Conservation (phyloP, 2,797 vertebrate genomes). For the Carcharodon carcharias region DNA sequence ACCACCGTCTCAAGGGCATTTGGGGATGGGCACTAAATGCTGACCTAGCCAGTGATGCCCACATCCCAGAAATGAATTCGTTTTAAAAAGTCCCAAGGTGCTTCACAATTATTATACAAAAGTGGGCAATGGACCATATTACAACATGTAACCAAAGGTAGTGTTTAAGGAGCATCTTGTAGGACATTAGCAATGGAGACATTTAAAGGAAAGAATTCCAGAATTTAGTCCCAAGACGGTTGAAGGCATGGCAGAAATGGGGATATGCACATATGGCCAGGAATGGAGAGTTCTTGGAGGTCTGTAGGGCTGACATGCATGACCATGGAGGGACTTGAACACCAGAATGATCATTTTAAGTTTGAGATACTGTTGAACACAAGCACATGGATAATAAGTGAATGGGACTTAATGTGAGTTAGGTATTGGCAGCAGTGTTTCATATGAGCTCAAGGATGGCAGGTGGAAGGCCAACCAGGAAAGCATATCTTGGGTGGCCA, state of each 20-base stretch:
- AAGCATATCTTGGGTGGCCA: background rate
- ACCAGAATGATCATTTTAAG: background rate
- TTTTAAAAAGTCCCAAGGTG: background rate
- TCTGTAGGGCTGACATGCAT: background rate
- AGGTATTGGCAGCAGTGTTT: background rate
- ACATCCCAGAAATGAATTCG: no score
- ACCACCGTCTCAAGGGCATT: no score
- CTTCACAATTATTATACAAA: background rate
- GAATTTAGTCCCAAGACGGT: background rate
- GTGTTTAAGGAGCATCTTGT: background rate
- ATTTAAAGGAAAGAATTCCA: background rate
- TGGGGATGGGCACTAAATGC: no score
- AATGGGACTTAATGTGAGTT: background rate
- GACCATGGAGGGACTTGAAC: background rate
- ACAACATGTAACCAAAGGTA: background rate
- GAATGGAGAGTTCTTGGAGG: background rate
- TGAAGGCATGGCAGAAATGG: background rate
- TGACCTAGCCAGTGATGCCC: no score
- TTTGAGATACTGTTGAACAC: background rate
- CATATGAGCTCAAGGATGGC: background rate
- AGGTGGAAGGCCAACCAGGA: background rate
- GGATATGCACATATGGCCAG: background rate
- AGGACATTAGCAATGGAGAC: background rate
- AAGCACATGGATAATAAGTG: background rate
- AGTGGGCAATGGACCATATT: background rate